Evolutionary conservation across 2,888 invertebrate species (phyloP), one percentile per base, ranked within the genome.

Genomic region (Heliconius charithonia): DNA sequence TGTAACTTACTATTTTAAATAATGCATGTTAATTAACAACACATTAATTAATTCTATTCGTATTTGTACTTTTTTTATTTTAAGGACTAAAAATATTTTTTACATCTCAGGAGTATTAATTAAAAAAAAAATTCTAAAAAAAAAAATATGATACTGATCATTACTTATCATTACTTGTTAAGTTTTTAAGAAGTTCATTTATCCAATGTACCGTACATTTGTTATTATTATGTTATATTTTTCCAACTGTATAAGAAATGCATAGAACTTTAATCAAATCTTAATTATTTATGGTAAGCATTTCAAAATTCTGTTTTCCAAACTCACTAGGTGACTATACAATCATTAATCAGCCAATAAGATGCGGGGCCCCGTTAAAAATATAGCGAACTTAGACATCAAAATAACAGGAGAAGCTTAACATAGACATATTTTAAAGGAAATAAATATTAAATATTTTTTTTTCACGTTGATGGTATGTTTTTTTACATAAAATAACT

Each of bases 321-420:
- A 87, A 85, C 86, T 37, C 25, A 87, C 84, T 85, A 85, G 85
- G 86, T 87, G 87, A 87, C 87, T 87, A 79, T 80, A 82, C 82
- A 86, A 87, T 90, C 94, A 94, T 94, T 94, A 94, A 94, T 94
- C 94, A 94, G 93, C 89, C 88, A 92, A 92, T 93, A 91, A 91
- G 91, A 91, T 90, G 90, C 90, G 87, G 88, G 86, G 88, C 87
- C 87, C 88, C 85, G 87, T 89, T 89, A 88, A 92, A 92, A 92
- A 91, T 89, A 90, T 85, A 82, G 29, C 67, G 73, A 75, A 51
- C 80, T 69, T 79, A 83, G 80, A 84, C 62, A 85, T 85, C 84
- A 87, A 89, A 90, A 89, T 84, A 88, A 85, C 82, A 51, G 74
- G 75, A 80, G 80, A 80, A 62, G 76, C 41, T 81, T 86, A 85